phyloP scores from a whole-genome alignment of 2,797 vertebrate genomes.

The Thripadectes ignobilis region DNA sequence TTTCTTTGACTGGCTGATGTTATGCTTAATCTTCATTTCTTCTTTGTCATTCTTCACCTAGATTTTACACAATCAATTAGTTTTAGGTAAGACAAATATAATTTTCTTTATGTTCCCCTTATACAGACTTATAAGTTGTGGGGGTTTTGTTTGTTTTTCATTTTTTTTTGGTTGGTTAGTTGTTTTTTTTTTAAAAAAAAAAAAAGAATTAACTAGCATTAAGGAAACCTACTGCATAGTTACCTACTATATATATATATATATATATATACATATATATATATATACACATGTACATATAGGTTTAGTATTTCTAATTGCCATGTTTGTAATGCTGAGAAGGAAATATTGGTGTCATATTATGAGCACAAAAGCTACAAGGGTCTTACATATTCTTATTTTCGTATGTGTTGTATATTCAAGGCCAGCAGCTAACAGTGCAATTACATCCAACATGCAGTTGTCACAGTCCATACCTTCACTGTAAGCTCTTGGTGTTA shows the following conservation, averaged over 20 bases:
- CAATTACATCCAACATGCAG: rapidly evolving
- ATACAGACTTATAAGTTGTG: too few species aligned
- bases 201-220: not conserved
- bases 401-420: not conserved
- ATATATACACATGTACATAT: not conserved
- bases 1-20: not conserved
- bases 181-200: not conserved
- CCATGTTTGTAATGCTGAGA: not conserved
- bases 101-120: not conserved
- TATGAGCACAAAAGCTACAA: not conserved
- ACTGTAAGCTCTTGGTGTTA: not conserved
- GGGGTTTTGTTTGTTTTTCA: too few species aligned
- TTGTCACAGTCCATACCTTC: not conserved
- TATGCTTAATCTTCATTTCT: not conserved
- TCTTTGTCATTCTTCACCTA: not conserved
- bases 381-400: not conserved
- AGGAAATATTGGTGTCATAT: not conserved
- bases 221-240: not conserved
- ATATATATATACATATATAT: too few species aligned
- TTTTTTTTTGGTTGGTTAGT: not conserved
- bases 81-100: not conserved
- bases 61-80: not conserved
- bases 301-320: not conserved
- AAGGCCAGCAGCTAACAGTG: not conserved
- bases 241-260: not conserved